phyloP scores from a whole-genome alignment of 2,113 vertebrate genomes.

The Nannobrachium achirus region DNA sequence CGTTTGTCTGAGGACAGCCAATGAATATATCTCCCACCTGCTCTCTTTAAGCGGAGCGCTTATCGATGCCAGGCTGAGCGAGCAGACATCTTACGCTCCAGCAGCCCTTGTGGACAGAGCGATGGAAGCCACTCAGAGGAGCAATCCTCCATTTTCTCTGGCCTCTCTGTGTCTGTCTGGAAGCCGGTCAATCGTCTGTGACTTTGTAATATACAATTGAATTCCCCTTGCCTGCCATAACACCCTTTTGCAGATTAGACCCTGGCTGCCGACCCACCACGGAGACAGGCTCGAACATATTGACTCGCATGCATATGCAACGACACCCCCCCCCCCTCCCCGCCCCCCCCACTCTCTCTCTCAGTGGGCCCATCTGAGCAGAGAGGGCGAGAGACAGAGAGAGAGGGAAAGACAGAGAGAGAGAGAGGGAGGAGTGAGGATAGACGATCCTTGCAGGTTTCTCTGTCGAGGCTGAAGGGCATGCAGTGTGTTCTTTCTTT shows the following conservation, averaged over 20 bases:
- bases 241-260: slow-evolving; percentile 58
- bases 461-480: slow-evolving; percentile 53
- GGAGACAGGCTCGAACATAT: slow-evolving; percentile 57
- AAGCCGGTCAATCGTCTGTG: slow-evolving; percentile 57
- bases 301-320: slow-evolving; percentile 61
- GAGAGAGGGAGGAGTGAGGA: not conserved
- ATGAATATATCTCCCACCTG: slow-evolving; percentile 51
- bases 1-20: slow-evolving; percentile 43
- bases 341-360: not conserved
- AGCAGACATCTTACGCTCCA: slow-evolving; percentile 51
- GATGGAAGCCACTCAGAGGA: slow-evolving; percentile 60
- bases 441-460: no score
- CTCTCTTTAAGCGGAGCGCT: slow-evolving; percentile 24
- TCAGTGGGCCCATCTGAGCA: slow-evolving; percentile 45
- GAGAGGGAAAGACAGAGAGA: slow-evolving; percentile 17
- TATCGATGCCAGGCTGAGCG: slow-evolving; percentile 34
- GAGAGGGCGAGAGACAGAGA: slow-evolving; percentile 18
- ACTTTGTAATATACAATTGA: slow-evolving; percentile 61
- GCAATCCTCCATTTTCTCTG: slow-evolving; percentile 46
- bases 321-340: not conserved
- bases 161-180: slow-evolving; percentile 46
- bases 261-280: slow-evolving; percentile 59
- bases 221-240: slow-evolving; percentile 52
- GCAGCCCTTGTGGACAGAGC: slow-evolving; percentile 48
- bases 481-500: slow-evolving; percentile 36